A percentile compares a stretch with the other conserved stretches of the same genome.
Conservation (phyloP, 2,797 vertebrate species). For the Sebastes cheni region DNA sequence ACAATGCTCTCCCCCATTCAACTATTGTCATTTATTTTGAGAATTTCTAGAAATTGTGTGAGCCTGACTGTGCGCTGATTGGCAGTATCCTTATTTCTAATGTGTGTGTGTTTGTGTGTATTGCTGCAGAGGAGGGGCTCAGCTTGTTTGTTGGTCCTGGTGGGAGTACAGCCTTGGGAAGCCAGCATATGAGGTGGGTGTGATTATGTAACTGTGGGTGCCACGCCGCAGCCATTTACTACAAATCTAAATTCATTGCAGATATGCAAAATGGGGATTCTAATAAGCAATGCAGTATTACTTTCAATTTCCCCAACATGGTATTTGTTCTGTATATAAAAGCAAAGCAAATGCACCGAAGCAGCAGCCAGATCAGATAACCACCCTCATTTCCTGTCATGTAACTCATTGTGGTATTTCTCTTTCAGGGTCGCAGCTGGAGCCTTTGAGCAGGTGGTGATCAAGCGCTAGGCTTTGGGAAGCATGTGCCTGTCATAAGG, state of each 20-base stretch:
- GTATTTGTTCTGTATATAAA: background rate
- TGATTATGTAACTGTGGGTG: slow-evolving; percentile 56
- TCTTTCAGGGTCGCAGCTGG: slow-evolving; percentile 88
- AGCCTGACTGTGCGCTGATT: slow-evolving; percentile 6
- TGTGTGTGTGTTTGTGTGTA: slow-evolving; percentile 30
- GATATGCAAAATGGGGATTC: background rate
- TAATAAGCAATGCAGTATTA: background rate
- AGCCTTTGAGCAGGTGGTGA: slow-evolving; percentile 95
- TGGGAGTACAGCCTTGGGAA: slow-evolving; percentile 93
- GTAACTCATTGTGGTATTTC: slow-evolving; percentile 48
- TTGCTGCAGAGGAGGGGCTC: slow-evolving; percentile 91
- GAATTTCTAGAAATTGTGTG: slow-evolving; percentile 21
- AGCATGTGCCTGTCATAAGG: slow-evolving; percentile 28
- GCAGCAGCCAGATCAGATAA: slow-evolving; percentile 22
- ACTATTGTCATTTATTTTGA: slow-evolving; percentile 40
- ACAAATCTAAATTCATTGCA: slow-evolving; percentile 1
- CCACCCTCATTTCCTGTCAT: slow-evolving; percentile 16
- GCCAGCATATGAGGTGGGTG: slow-evolving; percentile 91
- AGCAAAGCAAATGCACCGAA: background rate
- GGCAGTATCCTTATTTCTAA: slow-evolving; percentile 6
- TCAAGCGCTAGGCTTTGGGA: slow-evolving; percentile 85
- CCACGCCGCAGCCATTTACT: slow-evolving; percentile 17
- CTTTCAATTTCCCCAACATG: background rate
- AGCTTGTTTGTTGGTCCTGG: slow-evolving; percentile 95
- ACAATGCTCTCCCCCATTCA: background rate